phyloP scores from a whole-genome alignment of 2,888 invertebrate species.

The Lacanobia wlatinum region DNA sequence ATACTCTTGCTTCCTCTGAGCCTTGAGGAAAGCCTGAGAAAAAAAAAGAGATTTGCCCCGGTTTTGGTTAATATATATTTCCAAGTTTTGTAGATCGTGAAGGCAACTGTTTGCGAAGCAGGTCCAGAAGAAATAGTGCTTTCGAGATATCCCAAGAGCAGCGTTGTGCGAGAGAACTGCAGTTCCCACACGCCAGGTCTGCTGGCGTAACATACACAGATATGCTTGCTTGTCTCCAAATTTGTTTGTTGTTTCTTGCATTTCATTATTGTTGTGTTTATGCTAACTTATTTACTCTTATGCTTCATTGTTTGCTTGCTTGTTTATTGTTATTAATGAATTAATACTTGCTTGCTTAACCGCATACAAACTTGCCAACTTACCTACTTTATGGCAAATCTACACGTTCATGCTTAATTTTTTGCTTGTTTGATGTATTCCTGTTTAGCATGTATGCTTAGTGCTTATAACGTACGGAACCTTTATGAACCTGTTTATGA shows the following conservation, averaged over 20 bases:
- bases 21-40: background rate
- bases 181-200: background rate
- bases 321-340: background rate
- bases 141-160: no score
- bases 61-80: background rate
- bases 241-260: background rate
- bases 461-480: background rate
- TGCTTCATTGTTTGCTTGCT: background rate
- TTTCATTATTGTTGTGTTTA: background rate
- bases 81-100: background rate
- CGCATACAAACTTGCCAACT: background rate
- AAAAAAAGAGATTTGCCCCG: background rate
- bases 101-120: background rate
- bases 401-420: background rate
- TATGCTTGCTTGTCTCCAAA: background rate
- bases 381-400: slow-evolving; percentile 1
- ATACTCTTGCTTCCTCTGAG: background rate
- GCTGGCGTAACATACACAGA: background rate
- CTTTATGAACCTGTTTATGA: background rate
- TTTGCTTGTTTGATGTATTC: slow-evolving; percentile 6
- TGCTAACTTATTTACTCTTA: background rate
- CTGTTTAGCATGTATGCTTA: slow-evolving; percentile 4
- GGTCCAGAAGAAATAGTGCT: background rate
- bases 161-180: background rate
- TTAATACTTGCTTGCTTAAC: background rate